Percentiles rank a stretch among this genome's conserved stretches.
Evolutionary conservation across 2,113 vertebrate species (phyloP).

Genomic region (Nycticorax nycticorax): DNA sequence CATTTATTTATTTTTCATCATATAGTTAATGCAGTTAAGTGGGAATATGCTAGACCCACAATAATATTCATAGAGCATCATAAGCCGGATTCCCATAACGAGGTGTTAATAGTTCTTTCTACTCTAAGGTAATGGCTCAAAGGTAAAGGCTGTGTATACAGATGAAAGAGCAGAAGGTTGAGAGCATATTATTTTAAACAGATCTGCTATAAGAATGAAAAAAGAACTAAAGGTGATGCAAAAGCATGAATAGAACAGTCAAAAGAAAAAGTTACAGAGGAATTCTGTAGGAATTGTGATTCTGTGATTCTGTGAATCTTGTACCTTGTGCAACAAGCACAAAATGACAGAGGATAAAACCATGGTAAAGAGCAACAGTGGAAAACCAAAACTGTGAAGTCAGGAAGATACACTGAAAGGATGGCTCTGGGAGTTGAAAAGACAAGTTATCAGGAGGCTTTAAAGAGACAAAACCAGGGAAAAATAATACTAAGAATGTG

Average conservation of each 20-base stretch:
- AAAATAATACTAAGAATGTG: not conserved
- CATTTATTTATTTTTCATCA: not conserved
- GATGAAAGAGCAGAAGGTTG: not conserved
- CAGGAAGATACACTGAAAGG: not conserved
- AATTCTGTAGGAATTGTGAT: too few relatives aligned
- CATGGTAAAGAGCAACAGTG: not conserved
- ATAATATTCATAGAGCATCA: not conserved
- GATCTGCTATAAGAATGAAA: not conserved
- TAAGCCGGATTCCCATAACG: fast-evolving
- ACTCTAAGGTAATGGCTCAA: not conserved
- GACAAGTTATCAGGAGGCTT: not conserved
- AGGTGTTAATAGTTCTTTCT: not conserved
- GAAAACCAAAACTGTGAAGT: not conserved
- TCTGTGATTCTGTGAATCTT: too few relatives aligned
- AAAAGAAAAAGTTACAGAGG: not conserved
- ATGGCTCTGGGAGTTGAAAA: not conserved
- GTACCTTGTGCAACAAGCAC: not conserved
- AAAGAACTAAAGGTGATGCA: not conserved
- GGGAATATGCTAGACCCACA: not conserved
- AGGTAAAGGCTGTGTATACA: not conserved
- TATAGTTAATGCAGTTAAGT: not conserved
- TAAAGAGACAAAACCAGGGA: not conserved
- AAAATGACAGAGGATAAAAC: not conserved
- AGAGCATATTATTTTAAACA: not conserved
- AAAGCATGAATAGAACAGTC: not conserved